phyloP scores from a whole-genome alignment of 2,797 vertebrate species.

The Eulemur rubriventer region DNA sequence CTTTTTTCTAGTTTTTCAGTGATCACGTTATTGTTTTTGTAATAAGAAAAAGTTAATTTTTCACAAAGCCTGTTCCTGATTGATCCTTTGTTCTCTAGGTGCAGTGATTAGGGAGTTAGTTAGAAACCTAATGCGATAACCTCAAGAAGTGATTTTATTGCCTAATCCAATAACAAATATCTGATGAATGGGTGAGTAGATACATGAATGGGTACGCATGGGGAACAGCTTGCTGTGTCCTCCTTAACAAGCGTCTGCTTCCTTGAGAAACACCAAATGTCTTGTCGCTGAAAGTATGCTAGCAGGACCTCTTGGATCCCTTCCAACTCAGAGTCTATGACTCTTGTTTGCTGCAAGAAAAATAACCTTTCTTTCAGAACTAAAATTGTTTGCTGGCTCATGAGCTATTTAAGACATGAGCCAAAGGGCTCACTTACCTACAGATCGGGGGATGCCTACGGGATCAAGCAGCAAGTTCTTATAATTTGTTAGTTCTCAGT shows the following conservation, averaged over 20 bases:
- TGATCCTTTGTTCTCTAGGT: neutral
- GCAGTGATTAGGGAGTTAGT: neutral
- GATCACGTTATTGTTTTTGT: neutral
- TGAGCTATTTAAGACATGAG: neutral
- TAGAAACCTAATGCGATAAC: neutral
- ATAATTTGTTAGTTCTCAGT: neutral
- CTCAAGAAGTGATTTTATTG: neutral
- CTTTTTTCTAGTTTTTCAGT: neutral
- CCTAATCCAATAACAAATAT: neutral
- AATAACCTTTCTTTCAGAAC: neutral
- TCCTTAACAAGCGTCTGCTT: neutral
- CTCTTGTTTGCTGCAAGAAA: neutral
- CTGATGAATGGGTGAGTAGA: neutral
- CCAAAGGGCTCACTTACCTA: neutral
- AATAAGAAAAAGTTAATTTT: slow-evolving; percentile 2
- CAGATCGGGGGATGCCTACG: neutral
- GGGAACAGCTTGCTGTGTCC: neutral
- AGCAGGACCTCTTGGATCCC: neutral
- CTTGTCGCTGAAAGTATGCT: neutral
- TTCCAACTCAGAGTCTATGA: neutral
- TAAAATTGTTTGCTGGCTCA: neutral
- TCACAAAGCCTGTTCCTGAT: neutral
- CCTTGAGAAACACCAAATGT: neutral
- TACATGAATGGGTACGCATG: neutral
- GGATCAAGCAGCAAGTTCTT: neutral